Base-by-base conservation (phyloP, 2,888 invertebrate species). In the Rosalia funebris region DNA sequence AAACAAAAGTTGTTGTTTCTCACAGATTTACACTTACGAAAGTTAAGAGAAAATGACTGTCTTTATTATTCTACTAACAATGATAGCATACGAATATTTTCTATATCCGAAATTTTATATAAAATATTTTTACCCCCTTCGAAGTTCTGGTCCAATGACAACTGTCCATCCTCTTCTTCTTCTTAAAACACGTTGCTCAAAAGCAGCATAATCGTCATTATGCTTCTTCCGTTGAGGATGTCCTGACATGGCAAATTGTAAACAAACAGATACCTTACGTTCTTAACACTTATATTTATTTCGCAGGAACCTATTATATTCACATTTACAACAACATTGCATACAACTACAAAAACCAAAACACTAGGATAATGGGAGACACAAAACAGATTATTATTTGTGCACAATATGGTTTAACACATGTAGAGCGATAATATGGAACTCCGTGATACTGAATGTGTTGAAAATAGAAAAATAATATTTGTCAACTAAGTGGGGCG, bases 101-200 rank as follows among this genome's bases (percentile, higher is more conserved):
- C n/a, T n/a, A n/a, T n/a, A n/a, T n/a, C n/a, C n/a, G n/a, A n/a
- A n/a, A n/a, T n/a, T n/a, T n/a, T n/a, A n/a, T n/a, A n/a, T n/a
- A n/a, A n/a, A n/a, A n/a, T n/a, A n/a, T n/a, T n/a, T 25, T 73
- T 72, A 90, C 90, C 90, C 87, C 68, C 63, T 73, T 7, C 61
- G 70, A 74, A 90, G 84, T 84, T 91, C 90, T 68, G 89, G 88
- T 69, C 90, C 91, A 58, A 90, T 87, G 17, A 86, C 85, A 45
- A 91, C 91, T 2, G 91, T 91, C 91, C 91, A 91, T 39, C 91
- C 91, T 45, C 91, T 84, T 44, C 88, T 82, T 56, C 90, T 86
- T 48, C 90, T 77, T 61, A 77, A 66, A 10, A 81, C 74, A 50
- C 80, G 71, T 56, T 78, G 75, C 64, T 81, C 80, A 57, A 79